These are phyloP conservation scores for Drosophila mettleri DNA, from an alignment of 2,888 invertebrate species.

Conservation along the genomic window DNA sequence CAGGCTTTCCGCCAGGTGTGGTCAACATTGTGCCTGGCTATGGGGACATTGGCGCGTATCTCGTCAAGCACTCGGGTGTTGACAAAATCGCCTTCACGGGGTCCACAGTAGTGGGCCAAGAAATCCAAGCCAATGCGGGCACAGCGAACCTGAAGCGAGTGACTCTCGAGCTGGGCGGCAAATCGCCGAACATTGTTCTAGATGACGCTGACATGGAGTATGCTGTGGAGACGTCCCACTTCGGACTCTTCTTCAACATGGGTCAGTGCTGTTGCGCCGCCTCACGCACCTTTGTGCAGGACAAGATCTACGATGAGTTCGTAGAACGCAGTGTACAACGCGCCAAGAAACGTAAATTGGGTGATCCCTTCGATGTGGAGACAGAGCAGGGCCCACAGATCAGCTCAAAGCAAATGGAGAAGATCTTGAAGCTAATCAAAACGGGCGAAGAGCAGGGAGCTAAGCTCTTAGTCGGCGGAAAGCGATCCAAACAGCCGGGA, in stretches of 20 bases:
- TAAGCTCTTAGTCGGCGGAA: conserved; percentile 91
- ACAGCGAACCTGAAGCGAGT: conserved; percentile 92
- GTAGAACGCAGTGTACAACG: conserved; percentile 91
- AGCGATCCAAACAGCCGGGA: conserved; percentile 88
- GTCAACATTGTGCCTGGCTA: conserved; percentile 95
- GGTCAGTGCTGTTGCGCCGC: conserved; percentile 97
- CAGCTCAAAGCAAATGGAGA: conserved; percentile 92
- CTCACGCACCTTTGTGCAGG: conserved; percentile 95
- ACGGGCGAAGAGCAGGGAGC: conserved; percentile 94
- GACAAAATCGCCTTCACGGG: conserved; percentile 97
- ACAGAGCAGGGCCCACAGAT: conserved; percentile 97
- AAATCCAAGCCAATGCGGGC: conserved; percentile 89
- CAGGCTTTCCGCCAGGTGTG: conserved; percentile 96
- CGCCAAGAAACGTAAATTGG: conserved; percentile 92
- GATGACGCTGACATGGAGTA: conserved; percentile 92
- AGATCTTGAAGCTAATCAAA: conserved; percentile 92
- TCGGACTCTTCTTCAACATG: conserved; percentile 96
- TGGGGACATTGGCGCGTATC: conserved; percentile 92
- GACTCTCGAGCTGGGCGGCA: conserved; percentile 96
- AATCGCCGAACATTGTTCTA: conserved; percentile 95
- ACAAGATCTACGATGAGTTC: conserved; percentile 95
- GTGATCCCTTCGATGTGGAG: conserved; percentile 93
- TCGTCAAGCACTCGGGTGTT: conserved; percentile 90
- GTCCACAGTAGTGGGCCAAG: conserved; percentile 93
- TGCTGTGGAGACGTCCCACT: conserved; percentile 93